phyloP scores from a whole-genome alignment of 2,113 vertebrate species.

The Phasianus colchicus region DNA sequence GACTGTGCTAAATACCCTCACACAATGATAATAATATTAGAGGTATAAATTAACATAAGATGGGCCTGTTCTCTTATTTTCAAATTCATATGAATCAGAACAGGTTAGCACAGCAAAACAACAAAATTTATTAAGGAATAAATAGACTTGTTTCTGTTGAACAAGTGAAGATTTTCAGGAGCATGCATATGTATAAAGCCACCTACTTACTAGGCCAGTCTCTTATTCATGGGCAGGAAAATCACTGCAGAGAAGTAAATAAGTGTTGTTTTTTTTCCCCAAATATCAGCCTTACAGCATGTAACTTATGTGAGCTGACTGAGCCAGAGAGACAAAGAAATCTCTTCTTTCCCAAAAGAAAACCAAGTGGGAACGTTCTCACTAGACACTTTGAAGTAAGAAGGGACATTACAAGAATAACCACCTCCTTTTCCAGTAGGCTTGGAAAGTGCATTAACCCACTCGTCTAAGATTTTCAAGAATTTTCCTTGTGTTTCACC shows the following conservation, averaged over 20 bases:
- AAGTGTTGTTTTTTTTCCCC: neutral
- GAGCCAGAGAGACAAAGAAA: neutral
- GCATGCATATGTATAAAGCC: rapidly evolving
- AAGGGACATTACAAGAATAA: neutral
- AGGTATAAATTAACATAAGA: neutral
- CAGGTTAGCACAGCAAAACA: neutral
- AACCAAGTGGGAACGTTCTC: neutral
- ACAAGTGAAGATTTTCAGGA: neutral
- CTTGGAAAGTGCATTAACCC: neutral
- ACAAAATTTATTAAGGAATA: neutral
- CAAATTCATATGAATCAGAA: neutral
- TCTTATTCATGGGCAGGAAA: neutral
- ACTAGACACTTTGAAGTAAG: neutral
- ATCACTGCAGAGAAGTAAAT: neutral
- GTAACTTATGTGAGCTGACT: neutral
- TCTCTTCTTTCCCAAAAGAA: neutral
- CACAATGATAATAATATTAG: neutral
- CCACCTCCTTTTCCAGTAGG: neutral
- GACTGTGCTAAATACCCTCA: neutral
- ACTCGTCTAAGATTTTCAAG: neutral
- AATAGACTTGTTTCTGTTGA: neutral
- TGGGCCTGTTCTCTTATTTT: neutral
- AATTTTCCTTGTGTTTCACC: neutral
- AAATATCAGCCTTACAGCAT: neutral
- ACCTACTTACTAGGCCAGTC: neutral